phyloP scores from a whole-genome alignment of 1,140 invertebrate genomes.

The Archivesica marissinica region DNA sequence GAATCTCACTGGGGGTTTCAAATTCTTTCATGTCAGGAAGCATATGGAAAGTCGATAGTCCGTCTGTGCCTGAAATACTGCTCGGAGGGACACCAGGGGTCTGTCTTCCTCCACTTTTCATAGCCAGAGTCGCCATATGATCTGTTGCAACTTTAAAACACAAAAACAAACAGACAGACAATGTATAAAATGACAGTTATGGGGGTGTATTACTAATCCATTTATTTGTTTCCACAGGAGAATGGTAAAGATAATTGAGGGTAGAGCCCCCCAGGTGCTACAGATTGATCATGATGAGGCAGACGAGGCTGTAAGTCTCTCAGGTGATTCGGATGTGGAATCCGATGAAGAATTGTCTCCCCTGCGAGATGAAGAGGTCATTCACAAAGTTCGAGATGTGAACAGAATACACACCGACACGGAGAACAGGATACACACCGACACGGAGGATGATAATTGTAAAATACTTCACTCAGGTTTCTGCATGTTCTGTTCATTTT shows the following conservation, averaged over 20 bases:
- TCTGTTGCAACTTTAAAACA: too few species aligned
- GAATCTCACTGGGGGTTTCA: too few species aligned
- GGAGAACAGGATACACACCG: too few species aligned
- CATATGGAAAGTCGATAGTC: too few species aligned
- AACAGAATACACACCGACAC: neutral
- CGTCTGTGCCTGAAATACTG: too few species aligned
- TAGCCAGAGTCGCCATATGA: too few species aligned
- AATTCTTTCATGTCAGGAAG: too few species aligned
- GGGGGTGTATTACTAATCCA: too few species aligned
- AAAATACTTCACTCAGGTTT: slow-evolving; percentile 57
- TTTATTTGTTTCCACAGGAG: slow-evolving; percentile 66
- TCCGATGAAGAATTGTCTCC: slow-evolving; percentile 47
- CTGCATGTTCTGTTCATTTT: neutral
- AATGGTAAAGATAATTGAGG: slow-evolving; percentile 72
- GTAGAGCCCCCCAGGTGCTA: slow-evolving; percentile 77
- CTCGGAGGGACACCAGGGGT: too few species aligned
- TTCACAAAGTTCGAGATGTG: slow-evolving; percentile 15
- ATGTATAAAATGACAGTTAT: too few species aligned
- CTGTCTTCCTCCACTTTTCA: too few species aligned
- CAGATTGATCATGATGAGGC: slow-evolving; percentile 73
- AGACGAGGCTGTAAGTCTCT: slow-evolving; percentile 67
- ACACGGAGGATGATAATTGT: slow-evolving; percentile 32
- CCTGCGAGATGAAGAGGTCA: slow-evolving; percentile 17
- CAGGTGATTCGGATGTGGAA: slow-evolving; percentile 63
- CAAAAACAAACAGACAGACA: too few species aligned